A percentile compares a stretch with the other conserved stretches of the same genome.
Evolutionary conservation across 2,113 vertebrate genomes (phyloP).

Genomic region (Pagrus major): DNA sequence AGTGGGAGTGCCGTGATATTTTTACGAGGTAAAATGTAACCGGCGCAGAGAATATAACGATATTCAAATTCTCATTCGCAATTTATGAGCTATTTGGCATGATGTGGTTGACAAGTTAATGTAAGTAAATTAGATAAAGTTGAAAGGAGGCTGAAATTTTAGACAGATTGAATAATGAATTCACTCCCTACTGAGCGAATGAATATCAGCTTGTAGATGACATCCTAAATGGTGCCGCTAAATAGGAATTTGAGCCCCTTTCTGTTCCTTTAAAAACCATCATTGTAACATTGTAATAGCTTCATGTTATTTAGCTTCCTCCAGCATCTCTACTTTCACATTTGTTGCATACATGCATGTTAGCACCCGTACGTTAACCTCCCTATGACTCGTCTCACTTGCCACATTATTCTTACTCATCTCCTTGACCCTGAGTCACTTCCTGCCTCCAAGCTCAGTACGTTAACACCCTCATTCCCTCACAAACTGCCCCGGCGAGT

Average conservation of each 20-base stretch:
- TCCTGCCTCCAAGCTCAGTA: slow-evolving; percentile 51
- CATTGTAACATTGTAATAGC: neutral
- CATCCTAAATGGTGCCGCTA: neutral
- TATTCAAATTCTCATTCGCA: slow-evolving; percentile 57
- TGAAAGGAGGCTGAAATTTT: slow-evolving; percentile 41
- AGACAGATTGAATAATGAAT: slow-evolving; percentile 57
- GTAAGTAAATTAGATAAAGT: slow-evolving; percentile 59
- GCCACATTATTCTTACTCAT: slow-evolving; percentile 71
- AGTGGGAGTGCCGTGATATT: slow-evolving; percentile 55
- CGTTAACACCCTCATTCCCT: slow-evolving; percentile 59
- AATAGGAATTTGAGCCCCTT: slow-evolving; percentile 21
- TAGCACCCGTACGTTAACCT: slow-evolving; percentile 44
- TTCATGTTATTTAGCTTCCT: slow-evolving; percentile 3
- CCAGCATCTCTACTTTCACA: neutral
- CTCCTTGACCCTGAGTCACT: slow-evolving; percentile 61
- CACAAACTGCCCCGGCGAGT: slow-evolving; percentile 48
- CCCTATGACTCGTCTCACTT: slow-evolving; percentile 54
- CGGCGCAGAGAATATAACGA: slow-evolving; percentile 47
- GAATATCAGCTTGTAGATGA: slow-evolving; percentile 33
- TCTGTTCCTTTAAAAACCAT: neutral
- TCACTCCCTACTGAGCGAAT: slow-evolving; percentile 25
- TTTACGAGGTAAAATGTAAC: slow-evolving; percentile 67
- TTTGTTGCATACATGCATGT: slow-evolving; percentile 9
- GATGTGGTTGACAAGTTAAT: slow-evolving; percentile 69
- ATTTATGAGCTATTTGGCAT: slow-evolving; percentile 63